phyloP scores from a whole-genome alignment of 2,888 invertebrate genomes.

The Dasypolia templi region DNA sequence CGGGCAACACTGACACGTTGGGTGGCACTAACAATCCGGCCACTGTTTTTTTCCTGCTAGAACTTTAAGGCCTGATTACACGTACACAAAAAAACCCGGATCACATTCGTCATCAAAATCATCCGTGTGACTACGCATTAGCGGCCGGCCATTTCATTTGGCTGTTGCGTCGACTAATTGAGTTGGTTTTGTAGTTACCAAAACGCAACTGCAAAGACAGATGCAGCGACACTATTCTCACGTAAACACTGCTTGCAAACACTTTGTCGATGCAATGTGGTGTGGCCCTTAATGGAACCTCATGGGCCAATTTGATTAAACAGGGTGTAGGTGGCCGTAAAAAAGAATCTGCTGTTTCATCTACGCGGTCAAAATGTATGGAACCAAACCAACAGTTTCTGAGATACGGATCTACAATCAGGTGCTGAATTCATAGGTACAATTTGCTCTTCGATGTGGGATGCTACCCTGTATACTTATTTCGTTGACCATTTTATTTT shows the following conservation, averaged over 20 bases:
- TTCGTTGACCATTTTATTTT: background rate
- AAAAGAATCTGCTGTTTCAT: no score
- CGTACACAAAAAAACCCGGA: background rate
- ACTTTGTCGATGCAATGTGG: background rate
- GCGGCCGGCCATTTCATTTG: background rate
- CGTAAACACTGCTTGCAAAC: background rate
- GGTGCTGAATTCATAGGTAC: no score
- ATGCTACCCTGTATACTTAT: background rate
- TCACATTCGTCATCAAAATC: background rate
- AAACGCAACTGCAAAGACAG: background rate
- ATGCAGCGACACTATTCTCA: background rate
- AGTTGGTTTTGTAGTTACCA: background rate
- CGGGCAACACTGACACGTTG: background rate
- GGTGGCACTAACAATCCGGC: background rate
- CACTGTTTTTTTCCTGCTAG: background rate
- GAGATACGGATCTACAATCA: no score
- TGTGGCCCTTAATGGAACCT: background rate
- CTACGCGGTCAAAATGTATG: no score
- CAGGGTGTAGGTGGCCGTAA: no score
- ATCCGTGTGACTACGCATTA: background rate
- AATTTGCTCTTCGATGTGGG: no score
- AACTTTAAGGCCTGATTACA: background rate
- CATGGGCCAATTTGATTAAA: background rate
- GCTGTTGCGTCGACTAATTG: background rate
- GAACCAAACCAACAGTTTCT: no score